Percentiles rank a stretch among this genome's conserved stretches.
Evolutionary conservation across 2,888 invertebrate species (phyloP).

Genomic region (Trichogramma evanescens): DNA sequence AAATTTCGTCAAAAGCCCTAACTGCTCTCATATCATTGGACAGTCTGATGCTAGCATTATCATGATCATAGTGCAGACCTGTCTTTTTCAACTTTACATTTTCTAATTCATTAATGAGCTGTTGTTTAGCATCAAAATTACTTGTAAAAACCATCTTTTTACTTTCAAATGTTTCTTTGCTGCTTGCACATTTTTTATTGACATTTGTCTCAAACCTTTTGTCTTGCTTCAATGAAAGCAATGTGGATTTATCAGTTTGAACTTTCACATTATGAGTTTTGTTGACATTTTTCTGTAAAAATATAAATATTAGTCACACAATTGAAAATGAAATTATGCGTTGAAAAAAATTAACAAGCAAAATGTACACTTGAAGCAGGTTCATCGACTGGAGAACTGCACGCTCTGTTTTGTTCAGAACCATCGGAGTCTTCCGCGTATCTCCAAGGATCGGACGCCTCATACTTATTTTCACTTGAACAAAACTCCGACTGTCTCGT

Average conservation of each 20-base stretch:
- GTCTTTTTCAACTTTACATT: conserved; percentile 6
- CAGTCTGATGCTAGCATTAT: conserved; percentile 6
- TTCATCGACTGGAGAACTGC: conserved; percentile 14
- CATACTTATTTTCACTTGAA: not conserved
- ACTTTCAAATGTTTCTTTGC: not conserved
- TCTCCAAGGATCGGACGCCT: conserved; percentile 2
- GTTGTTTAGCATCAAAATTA: not conserved
- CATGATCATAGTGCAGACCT: not conserved
- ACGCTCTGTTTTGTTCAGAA: conserved; percentile 6
- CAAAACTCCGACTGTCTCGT: not conserved
- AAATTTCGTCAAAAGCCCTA: conserved; percentile 57
- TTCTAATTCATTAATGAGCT: conserved; percentile 6
- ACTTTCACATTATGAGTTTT: conserved; percentile 10
- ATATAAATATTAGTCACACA: too few relatives aligned
- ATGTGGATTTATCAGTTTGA: conserved; percentile 15
- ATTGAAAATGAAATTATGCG: not conserved
- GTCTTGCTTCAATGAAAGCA: conserved; percentile 10
- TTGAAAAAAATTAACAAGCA: not conserved
- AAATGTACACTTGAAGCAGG: conserved; percentile 8
- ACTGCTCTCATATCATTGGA: not conserved
- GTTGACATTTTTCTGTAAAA: not conserved
- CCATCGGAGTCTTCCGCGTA: not conserved
- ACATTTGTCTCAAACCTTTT: conserved; percentile 1
- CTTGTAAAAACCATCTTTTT: not conserved
- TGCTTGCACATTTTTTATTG: not conserved